Evolutionary conservation across 2,888 invertebrate species (phyloP), one percentile per base, ranked within the genome.

Genomic region (Drosophila bunnanda): DNA sequence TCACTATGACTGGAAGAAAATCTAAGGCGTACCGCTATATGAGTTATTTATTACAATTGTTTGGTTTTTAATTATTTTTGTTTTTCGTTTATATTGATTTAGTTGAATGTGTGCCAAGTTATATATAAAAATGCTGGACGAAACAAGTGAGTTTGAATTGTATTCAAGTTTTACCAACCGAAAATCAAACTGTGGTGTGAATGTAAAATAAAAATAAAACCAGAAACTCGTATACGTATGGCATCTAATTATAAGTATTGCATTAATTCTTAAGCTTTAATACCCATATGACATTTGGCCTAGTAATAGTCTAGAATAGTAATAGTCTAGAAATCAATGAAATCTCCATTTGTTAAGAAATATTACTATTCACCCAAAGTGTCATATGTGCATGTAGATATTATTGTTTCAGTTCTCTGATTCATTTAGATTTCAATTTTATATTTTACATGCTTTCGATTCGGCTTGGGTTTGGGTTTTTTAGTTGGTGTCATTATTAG

Each of bases 1-100:
- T 82, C 77, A 79, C 86, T 82, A 80, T 46, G 69, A 71, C 77
- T 85, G 65, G 66, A 77, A 71, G 62, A 78, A 80, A 78, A 77
- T 85, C 79, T 80, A 84, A 76, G 69, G 56, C 75, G 65, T 75
- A 78, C 66, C 67, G 75, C 79, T 84, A 57, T 68, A 43, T 65
- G 64, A 64, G 46, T 65, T 65, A 39, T 52, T 58, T 62, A 55
- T 50, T 57, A 64, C 54, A 55, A 38, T 48, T 36, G 28, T 59
- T 38, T 71, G 28, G 32, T 10, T 39, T 62, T 52, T 36, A 13
- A 17, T 39, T 39, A 9, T 22, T 44, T 25, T 6, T 41, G 20
- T n/a, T 41, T 30, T 36, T 48, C 36, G n/a, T 32, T 30, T 34
- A 15, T 32, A 17, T 53, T 52, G n/a, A 28, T 41, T 28, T 38